Evolutionary conservation across 2,113 vertebrate species (phyloP).

Genomic region (Albula glossodonta): DNA sequence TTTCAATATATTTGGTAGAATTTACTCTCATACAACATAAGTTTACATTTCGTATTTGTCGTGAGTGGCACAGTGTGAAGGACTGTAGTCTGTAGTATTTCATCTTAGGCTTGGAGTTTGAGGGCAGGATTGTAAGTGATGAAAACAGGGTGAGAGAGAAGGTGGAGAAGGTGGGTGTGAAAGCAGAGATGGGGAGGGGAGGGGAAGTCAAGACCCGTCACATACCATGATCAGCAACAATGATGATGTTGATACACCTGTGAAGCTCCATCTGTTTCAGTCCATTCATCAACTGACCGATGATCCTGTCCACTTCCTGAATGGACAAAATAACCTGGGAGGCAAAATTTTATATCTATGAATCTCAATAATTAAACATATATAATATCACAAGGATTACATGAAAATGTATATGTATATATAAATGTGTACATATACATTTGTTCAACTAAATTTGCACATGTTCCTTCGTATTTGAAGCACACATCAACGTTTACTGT

Average conservation of each 20-base stretch:
- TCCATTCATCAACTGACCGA: conserved; percentile 73
- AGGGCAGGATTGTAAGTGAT: too few relatives aligned
- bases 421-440: neutral
- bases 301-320: conserved; percentile 64
- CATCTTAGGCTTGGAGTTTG: too few relatives aligned
- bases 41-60: too few relatives aligned
- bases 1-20: too few relatives aligned
- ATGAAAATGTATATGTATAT: neutral
- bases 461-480: neutral
- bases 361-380: neutral
- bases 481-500: neutral
- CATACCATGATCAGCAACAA: conserved; percentile 75
- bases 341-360: neutral
- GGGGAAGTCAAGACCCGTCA: neutral
- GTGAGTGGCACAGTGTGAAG: too few relatives aligned
- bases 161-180: too few relatives aligned
- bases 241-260: conserved; percentile 69
- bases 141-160: too few relatives aligned
- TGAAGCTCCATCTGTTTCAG: conserved; percentile 70
- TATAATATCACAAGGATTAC: neutral
- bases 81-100: too few relatives aligned
- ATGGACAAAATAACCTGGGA: conserved; percentile 61
- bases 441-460: neutral
- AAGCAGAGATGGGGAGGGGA: neutral
- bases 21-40: too few relatives aligned